phyloP scores from a whole-genome alignment of 2,797 vertebrate genomes.

The Aplochiton taeniatus region DNA sequence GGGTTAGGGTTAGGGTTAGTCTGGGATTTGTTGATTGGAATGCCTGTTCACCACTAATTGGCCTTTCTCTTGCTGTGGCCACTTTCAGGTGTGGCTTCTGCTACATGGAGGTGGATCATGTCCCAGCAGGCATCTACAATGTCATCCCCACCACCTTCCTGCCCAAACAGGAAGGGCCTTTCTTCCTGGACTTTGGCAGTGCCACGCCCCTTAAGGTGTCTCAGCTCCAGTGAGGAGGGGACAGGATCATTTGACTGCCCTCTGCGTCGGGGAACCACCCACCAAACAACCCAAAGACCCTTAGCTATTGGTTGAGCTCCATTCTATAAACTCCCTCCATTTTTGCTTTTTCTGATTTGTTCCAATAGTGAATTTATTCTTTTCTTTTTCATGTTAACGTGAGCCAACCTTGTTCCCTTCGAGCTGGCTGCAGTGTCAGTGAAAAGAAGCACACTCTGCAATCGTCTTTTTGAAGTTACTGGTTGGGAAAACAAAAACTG shows the following conservation, averaged over 20 bases:
- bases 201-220: conserved; percentile 81
- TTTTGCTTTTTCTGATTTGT: not conserved
- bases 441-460: too few relatives aligned
- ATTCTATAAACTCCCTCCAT: not conserved
- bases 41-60: not conserved
- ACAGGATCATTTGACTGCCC: not conserved
- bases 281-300: conserved; percentile 12
- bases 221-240: conserved; percentile 85
- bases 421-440: not conserved
- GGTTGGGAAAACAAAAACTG: too few relatives aligned
- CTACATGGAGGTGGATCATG: conserved; percentile 87
- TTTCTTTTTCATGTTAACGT: too few relatives aligned
- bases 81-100: conserved; percentile 91
- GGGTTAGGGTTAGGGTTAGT: too few relatives aligned
- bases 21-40: too few relatives aligned
- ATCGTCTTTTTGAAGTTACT: too few relatives aligned
- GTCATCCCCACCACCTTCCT: conserved; percentile 94
- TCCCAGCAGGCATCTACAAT: conserved; percentile 91
- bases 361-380: too few relatives aligned
- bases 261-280: too few relatives aligned
- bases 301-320: not conserved
- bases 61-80: conserved; percentile 69
- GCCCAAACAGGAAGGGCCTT: conserved; percentile 96
- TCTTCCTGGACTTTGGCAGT: conserved; percentile 95
- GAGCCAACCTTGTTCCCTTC: not conserved